Base-by-base conservation (phyloP, 2,888 invertebrate genomes). In the Clistopyga incitator region DNA sequence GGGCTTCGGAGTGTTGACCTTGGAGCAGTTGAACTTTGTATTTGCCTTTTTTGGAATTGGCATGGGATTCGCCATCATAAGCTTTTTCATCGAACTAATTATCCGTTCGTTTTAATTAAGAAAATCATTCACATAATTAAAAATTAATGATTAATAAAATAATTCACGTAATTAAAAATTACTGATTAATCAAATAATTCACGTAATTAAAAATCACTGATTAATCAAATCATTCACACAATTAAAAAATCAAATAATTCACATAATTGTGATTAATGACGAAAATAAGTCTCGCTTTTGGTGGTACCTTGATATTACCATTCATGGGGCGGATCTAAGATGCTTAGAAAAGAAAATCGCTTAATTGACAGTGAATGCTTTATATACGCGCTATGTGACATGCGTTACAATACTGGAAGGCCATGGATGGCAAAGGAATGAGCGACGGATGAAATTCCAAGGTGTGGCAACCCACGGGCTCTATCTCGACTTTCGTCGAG, bases 401-500 rank as follows among this genome's bases (percentile, higher is more conserved):
- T 50, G 74, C 50, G 70, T 83, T 72, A 54, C 59, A 45, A 78
- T 67, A 52, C 11, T 79, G 79, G 71, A 83, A 76, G 79, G 82
- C 70, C 79, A 61, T 23, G 67, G 67, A 67, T 61, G 76, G 71
- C 15, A 42, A 56, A 79, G 52, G 76, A 86, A 84, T 78, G 68
- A 82, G 84, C 81, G 78, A 78, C 82, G 82, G 88, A 89, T 91
- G 88, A 91, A 92, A 92, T 92, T 92, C 91, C 90, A 89, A 91
- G 92, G 92, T 87, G 92, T 91, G 92, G 91, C 89, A 76, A 79
- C 84, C 81, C 86, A 80, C 76, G 84, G 81, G 77, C 79, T 80
- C 83, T 79, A 77, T 71, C 79, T 74, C 78, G 75, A 78, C 82
- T 83, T 79, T 83, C 82, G 70, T 78, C 71, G 75, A 64, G 78